phyloP scores from a whole-genome alignment of 2,888 invertebrate genomes.

The Ptilodon capucinus region DNA sequence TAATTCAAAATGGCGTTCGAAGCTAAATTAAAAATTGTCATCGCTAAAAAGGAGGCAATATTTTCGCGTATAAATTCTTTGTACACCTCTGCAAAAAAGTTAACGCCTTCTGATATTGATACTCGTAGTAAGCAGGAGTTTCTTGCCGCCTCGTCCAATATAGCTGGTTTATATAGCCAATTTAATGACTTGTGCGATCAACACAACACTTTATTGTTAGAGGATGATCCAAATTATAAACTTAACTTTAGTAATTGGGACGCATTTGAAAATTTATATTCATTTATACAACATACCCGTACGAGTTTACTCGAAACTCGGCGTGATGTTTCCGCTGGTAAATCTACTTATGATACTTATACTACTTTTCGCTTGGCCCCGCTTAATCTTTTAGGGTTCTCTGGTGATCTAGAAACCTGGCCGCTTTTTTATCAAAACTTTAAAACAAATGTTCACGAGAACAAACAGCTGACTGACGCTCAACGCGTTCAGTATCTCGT shows the following conservation, averaged over 20 bases:
- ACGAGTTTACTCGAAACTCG: neutral
- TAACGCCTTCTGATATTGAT: neutral
- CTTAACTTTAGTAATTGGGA: neutral
- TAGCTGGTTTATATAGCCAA: neutral
- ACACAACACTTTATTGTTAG: neutral
- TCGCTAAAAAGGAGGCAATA: neutral
- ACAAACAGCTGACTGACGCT: neutral
- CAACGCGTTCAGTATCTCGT: neutral
- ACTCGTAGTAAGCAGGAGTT: neutral
- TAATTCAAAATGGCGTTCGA: neutral
- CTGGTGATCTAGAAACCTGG: neutral
- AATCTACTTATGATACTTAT: neutral
- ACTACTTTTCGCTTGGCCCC: neutral
- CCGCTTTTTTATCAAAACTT: conserved; percentile 1
- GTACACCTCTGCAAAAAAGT: neutral
- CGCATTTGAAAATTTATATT: neutral
- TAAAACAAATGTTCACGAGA: conserved; percentile 1
- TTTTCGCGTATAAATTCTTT: neutral
- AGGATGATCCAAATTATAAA: neutral
- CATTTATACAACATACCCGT: neutral
- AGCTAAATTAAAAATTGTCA: neutral
- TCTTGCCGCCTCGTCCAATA: neutral
- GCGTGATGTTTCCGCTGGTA: neutral
- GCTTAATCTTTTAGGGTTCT: neutral
- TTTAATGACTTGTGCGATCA: neutral